Evolutionary conservation across 2,113 vertebrate species (phyloP), one percentile per base, ranked within the genome.

Genomic region (Ciconia stormi): DNA sequence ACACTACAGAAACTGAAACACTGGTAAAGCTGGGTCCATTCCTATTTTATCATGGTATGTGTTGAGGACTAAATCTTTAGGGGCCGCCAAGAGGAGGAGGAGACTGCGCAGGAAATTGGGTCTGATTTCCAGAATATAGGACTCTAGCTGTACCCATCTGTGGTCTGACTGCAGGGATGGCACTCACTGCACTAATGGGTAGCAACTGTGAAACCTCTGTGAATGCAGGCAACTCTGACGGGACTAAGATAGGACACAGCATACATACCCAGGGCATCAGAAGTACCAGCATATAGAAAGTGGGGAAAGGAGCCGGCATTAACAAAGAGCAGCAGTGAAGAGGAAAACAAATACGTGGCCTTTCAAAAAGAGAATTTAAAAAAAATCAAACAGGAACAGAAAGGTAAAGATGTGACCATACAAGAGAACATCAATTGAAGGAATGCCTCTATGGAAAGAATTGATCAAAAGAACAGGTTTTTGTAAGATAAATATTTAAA

Each of bases 191-290:
- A 30, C 38, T 82, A 49, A 55, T 0, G 23, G 29, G 29, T 16
- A 26, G 49, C 50, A 92, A 36, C 18, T 2, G 6, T 11, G 22
- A 84, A 87, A 70, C 3, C 15, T 32, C 82, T 42, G 38, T 18
- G 38, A 92, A 63, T 0, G 3, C 7, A 19, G 25, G 11, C 27
- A 82, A n/a, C 29, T 87, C 3, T 1, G 4, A 23, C 2, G 6
- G 9, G 36, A 59, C 4, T 30, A 58, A 59, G 44, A 71, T 3
- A 3, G n/a, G 66, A 82, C 29, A 76, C 4, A 32, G 36, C 30
- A 66, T 2, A 5, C 1, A 3, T 2, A 32, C 4, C 10, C 44
- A n/a, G 10, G 10, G 38, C 22, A 46, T 56, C 9, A 89, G 7
- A 89, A 69, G 3, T 20, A 70, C 4, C 19, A 77, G 19, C 36